Base-by-base conservation (phyloP, 1,140 invertebrate genomes). In the Micrasema longulum region DNA sequence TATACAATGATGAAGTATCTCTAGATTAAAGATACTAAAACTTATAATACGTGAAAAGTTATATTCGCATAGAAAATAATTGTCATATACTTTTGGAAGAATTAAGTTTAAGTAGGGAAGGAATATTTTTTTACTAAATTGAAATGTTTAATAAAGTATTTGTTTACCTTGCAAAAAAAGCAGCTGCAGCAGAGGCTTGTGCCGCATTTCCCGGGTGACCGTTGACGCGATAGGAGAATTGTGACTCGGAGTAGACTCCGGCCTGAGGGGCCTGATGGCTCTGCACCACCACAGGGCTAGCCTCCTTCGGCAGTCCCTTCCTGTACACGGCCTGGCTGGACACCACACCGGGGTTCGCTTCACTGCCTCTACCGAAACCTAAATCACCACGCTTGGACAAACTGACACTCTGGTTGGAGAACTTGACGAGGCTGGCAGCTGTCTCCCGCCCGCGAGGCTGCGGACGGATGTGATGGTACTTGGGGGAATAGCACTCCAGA, bases 401-500 rank as follows among this genome's bases (percentile, higher is more conserved):
- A 38, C 41, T 38, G 22, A 31, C 45, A 45, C 22, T 31, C 10
- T 26, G 50, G 14, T 9, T 35, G 26, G 26, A 5, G 36, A 43
- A 63, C 57, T 63, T 63, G 36, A 20, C 16, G 18, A 14, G 12
- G 11, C 4, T 12, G 50, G 18, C 22, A 22, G 14, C 2, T n/a
- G n/a, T n/a, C 45, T 70, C 62, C 38, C 69, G 53, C 23, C 73
- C 73, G 47, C 65, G 69, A 14, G 73, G 63, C 38, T 71, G 76
- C 2, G 84, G 83, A 76, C 84, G 80, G 73, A 85, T 84, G 67
- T 83, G 84, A 74, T 85, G 84, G 71, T 85, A 85, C 64, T 79
- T 78, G n/a, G 84, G 84, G 45, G 84, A 83, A 70, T 85, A 85
- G 80, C 83, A 83, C 79, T 85, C 84, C 7, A 85, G 79, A 22